Percentiles rank a stretch among this genome's conserved stretches.
Evolutionary conservation across 2,888 invertebrate genomes (phyloP).

Genomic region (Tubulanus polymorphus): DNA sequence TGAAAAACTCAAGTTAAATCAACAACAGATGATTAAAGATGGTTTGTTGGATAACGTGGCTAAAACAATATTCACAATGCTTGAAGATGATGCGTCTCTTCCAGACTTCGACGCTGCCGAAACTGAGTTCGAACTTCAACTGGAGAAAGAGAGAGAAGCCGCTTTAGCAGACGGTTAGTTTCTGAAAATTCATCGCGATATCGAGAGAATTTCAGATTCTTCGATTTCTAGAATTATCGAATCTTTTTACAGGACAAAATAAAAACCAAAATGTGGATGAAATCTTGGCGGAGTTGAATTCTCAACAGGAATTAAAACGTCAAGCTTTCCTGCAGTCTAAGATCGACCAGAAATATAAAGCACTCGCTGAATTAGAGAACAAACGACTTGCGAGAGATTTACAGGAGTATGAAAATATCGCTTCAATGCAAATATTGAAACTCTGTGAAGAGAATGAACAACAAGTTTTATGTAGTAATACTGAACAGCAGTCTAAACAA

Average conservation of each 20-base stretch:
- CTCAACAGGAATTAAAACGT: neutral
- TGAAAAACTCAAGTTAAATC: constrained; percentile 25
- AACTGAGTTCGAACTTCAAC: constrained; percentile 12
- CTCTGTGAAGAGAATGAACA: too few species aligned
- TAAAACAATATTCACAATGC: constrained; percentile 26
- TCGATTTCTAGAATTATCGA: too few species aligned
- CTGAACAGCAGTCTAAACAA: too few species aligned
- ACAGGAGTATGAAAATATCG: constrained; percentile 27
- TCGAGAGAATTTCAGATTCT: neutral
- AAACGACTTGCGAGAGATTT: constrained; percentile 23
- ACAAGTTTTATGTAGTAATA: too few species aligned
- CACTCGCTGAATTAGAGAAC: constrained; percentile 23
- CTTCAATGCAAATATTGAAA: constrained; percentile 13
- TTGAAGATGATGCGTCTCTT: neutral
- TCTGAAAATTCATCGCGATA: neutral
- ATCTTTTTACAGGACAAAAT: too few species aligned
- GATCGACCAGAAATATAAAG: constrained; percentile 21
- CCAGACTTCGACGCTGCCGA: neutral
- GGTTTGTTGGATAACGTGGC: constrained; percentile 37
- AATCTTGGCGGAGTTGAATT: neutral
- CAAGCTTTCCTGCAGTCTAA: constrained; percentile 25
- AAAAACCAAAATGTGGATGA: too few species aligned
- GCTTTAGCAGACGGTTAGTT: constrained; percentile 25
- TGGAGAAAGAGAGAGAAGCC: constrained; percentile 25
- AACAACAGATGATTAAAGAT: constrained; percentile 27